Conservation (phyloP, 2,888 invertebrate genomes). For the Iphiclides podalirius region DNA sequence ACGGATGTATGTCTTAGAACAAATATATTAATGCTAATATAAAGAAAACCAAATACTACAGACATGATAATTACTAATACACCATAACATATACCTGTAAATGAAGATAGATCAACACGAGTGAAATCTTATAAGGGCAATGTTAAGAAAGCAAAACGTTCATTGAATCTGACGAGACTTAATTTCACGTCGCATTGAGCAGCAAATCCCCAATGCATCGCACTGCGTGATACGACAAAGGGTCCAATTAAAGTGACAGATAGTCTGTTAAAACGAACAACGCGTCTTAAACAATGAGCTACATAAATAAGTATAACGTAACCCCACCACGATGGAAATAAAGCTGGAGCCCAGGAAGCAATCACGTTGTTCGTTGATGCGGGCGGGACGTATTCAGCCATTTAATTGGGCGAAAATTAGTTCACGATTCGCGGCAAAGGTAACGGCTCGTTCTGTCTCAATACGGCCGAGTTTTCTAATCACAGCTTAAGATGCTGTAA, state of each 20-base stretch:
- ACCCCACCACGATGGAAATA: slow-evolving; percentile 34
- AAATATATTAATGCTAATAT: too few relatives aligned
- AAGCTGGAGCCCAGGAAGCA: slow-evolving; percentile 42
- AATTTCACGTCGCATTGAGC: slow-evolving; percentile 14
- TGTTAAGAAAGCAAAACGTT: neutral
- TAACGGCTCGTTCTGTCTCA: slow-evolving; percentile 29
- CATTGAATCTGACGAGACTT: neutral
- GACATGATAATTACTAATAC: too few relatives aligned
- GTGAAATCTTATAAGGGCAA: too few relatives aligned
- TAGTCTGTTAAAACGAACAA: slow-evolving; percentile 14
- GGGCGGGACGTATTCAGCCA: slow-evolving; percentile 50
- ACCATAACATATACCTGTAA: too few relatives aligned
- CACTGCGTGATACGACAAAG: slow-evolving; percentile 1
- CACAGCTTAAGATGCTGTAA: neutral
- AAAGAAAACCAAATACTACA: too few relatives aligned
- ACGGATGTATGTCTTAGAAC: too few relatives aligned
- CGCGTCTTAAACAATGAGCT: slow-evolving; percentile 9
- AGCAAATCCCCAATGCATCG: neutral
- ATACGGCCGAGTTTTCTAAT: neutral
- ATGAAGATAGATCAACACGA: too few relatives aligned
- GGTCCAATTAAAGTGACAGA: slow-evolving; percentile 17
- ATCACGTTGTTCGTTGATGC: slow-evolving; percentile 59
- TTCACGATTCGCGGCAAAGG: slow-evolving; percentile 43
- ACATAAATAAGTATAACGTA: slow-evolving; percentile 20
- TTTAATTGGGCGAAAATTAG: slow-evolving; percentile 69